phyloP scores from a whole-genome alignment of 2,113 vertebrate species.

The Grallaria varia region DNA sequence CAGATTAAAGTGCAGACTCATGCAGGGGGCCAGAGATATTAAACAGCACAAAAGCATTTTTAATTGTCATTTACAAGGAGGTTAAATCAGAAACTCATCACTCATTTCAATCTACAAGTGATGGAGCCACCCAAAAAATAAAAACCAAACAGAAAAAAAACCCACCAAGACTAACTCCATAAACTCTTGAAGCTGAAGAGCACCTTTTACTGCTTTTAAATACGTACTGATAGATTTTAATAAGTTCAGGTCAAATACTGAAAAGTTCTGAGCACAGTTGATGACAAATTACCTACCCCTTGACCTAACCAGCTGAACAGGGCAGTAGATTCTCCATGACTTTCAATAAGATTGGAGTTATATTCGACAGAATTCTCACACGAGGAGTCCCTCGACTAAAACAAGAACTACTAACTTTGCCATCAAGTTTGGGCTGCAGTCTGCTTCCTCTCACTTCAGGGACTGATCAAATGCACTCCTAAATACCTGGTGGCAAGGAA shows the following conservation, averaged over 20 bases:
- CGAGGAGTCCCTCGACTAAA: neutral
- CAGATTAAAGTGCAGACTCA: neutral
- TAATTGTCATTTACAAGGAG: neutral
- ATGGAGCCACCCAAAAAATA: neutral
- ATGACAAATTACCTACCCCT: neutral
- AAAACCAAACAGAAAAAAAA: fast-evolving
- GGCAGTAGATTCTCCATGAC: neutral
- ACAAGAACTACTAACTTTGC: neutral
- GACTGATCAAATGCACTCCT: neutral
- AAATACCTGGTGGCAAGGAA: neutral
- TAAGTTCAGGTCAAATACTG: neutral
- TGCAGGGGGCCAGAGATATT: neutral
- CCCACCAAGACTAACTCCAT: neutral
- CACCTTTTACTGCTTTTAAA: neutral
- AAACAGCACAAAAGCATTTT: neutral
- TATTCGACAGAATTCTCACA: neutral
- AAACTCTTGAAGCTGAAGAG: neutral
- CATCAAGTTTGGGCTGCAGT: neutral
- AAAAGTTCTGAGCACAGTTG: neutral
- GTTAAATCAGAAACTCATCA: neutral
- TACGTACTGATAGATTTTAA: neutral
- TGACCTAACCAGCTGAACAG: neutral
- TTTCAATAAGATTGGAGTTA: neutral
- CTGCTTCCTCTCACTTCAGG: neutral
- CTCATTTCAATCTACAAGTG: neutral